Evolutionary conservation across 1,140 invertebrate species (phyloP).

Genomic region (Contarinia nasturtii): DNA sequence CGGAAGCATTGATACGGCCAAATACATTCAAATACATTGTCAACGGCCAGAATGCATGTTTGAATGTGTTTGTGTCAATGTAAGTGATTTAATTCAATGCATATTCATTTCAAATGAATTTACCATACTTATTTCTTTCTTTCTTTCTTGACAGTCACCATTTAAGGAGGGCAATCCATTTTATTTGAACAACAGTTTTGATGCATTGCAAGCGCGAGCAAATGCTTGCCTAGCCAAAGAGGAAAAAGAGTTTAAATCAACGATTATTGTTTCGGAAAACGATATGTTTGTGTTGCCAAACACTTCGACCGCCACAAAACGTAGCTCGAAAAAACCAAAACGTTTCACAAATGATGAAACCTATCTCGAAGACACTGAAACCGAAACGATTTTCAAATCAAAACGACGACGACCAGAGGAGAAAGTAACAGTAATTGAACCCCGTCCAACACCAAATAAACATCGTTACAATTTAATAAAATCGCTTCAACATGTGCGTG

Average conservation of each 20-base stretch:
- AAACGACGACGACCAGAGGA: background rate
- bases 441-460: slow-evolving; percentile 4
- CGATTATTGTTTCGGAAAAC: slow-evolving; percentile 18
- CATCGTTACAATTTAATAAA: background rate
- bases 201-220: slow-evolving; percentile 4
- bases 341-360: background rate
- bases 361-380: background rate
- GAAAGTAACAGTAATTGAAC: background rate
- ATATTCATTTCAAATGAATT: background rate
- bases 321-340: background rate
- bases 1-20: slow-evolving; percentile 8
- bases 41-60: slow-evolving; percentile 1
- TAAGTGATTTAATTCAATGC: background rate
- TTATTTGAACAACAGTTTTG: background rate
- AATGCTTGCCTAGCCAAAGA: slow-evolving; percentile 19
- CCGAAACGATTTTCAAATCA: background rate
- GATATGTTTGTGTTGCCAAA: slow-evolving; percentile 16
- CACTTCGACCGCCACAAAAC: background rate
- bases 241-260: slow-evolving; percentile 22
- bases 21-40: background rate
- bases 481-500: slow-evolving; percentile 10
- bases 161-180: no score
- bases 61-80: background rate
- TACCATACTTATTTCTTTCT: background rate
- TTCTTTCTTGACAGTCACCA: background rate